Base-by-base conservation (phyloP, 2,888 invertebrate genomes). In the Tryphoninae sp. region DNA sequence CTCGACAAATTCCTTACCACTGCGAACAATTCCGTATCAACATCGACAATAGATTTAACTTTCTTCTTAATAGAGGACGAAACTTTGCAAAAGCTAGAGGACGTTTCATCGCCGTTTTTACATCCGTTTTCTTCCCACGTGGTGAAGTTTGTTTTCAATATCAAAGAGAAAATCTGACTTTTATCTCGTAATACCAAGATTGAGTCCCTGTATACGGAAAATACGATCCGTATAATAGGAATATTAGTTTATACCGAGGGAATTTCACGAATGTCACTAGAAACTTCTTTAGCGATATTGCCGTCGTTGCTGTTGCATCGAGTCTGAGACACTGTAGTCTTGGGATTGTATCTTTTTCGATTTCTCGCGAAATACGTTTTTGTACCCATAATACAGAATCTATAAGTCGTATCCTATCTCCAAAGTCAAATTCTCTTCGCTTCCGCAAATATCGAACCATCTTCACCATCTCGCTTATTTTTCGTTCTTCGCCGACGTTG, bases 291-390 rank as follows among this genome's bases (percentile, higher is more conserved):
- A 9, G 55, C 45, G 75, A 76, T 81, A 78, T 78, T 81, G 49
- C 59, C 78, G 78, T 81, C 58, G 69, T 53, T 81, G 73, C 78
- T 65, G 69, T 81, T 42, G 58, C 73, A 78, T 78, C 78, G 42
- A 81, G 78, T 69, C 58, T 78, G 33, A 33, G 33, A 33, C 6
- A 33, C 33, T 33, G 6, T 1, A 6, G 7, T 33, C 6, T 6
- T 33, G 6, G 33, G 33, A 33, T 33, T 33, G 33, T 33, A 6
- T 33, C 33, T 6, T 33, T 33, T 6, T 33, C 33, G 33, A 33
- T 33, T 33, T 33, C 33, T 33, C 33, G 33, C 33, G 6, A 33
- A 33, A 33, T 33, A 33, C 33, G 77, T 74, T 55, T 51, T 75
- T 51, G 45, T 65, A 23, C 65, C 22, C 6, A 49, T 65, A 45